Base-by-base conservation (phyloP, 1,140 invertebrate genomes). In the Goniozus legneri region DNA sequence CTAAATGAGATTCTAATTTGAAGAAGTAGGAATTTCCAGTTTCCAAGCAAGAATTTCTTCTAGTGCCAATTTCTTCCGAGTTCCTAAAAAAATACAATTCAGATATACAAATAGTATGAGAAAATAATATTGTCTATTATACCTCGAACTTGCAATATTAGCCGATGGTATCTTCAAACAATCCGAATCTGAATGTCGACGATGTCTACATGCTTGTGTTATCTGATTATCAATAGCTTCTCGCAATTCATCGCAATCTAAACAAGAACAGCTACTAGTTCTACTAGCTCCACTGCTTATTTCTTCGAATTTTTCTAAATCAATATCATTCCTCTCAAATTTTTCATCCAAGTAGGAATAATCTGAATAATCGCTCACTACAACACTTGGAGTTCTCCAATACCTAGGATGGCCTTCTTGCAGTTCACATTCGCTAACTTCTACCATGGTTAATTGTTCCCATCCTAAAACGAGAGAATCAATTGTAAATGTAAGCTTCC, bases 351-450 rank as follows among this genome's bases (percentile, higher is more conserved):
- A 31, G 52, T 72, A 70, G 7, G 73, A 75, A 51, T 87, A 87
- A 61, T 90, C 87, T 0, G 86, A 89, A 60, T 89, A 89, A 66
- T 91, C 89, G 55, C 87, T 89, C 1, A 91, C 85, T 2, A 91
- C 87, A 13, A 91, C 88, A 14, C 86, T 89, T 0, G 89, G 88
- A 0, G 88, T 89, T 21, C 88, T 68, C 62, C 86, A 85, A 56
- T 81, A 86, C 1, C 86, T 76, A 0, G 65, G 64, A 27, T 58
- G 58, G 22, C 71, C 77, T 32, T 78, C 77, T n/a, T 65, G 77
- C 4, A 73, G 66, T 45, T 77, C 78, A 50, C 71, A 74, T 39
- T 78, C 71, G 0, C 66, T 60, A 10, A 69, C 60, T 33, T 77
- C 77, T 3, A 68, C 67, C 31, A 57, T 44, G 10, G 52, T 62